phyloP scores from a whole-genome alignment of 2,113 vertebrate genomes.

The Oreochromis niloticus region DNA sequence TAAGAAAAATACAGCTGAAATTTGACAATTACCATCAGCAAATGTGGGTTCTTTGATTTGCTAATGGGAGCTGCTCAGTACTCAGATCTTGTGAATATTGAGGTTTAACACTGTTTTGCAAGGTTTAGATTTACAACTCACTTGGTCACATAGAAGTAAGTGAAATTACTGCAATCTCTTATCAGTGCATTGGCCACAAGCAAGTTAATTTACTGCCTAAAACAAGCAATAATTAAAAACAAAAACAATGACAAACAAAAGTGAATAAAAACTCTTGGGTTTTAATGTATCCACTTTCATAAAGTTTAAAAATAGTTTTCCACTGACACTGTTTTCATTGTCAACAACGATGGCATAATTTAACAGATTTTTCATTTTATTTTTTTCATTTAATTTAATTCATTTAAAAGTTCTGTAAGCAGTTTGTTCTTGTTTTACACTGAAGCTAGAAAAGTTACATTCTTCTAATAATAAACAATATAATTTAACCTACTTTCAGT shows the following conservation, averaged over 20 bases:
- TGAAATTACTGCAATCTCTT: not conserved
- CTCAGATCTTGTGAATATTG: not conserved
- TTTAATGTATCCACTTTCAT: not conserved
- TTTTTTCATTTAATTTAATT: not conserved
- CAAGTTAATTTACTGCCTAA: not conserved
- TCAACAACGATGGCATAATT: not conserved
- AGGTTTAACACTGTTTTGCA: not conserved
- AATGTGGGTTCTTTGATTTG: not conserved
- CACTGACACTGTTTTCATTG: rapidly evolving
- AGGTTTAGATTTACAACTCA: not conserved
- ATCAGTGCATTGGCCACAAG: not conserved
- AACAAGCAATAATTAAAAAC: not conserved
- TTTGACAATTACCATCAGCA: not conserved
- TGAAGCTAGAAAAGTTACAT: not conserved
- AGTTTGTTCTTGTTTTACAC: not conserved
- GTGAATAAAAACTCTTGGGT: not conserved
- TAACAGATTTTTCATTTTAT: not conserved
- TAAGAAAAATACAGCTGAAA: not conserved
- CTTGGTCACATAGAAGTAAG: not conserved
- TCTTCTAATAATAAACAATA: not conserved
- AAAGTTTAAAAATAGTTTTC: not conserved
- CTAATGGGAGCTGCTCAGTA: not conserved
- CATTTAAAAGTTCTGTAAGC: not conserved
- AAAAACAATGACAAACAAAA: not conserved
- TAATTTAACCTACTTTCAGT: not conserved